These are phyloP conservation scores for Aythya baeri DNA, from an alignment of 2,113 vertebrate genomes.

Conservation along the genomic window DNA sequence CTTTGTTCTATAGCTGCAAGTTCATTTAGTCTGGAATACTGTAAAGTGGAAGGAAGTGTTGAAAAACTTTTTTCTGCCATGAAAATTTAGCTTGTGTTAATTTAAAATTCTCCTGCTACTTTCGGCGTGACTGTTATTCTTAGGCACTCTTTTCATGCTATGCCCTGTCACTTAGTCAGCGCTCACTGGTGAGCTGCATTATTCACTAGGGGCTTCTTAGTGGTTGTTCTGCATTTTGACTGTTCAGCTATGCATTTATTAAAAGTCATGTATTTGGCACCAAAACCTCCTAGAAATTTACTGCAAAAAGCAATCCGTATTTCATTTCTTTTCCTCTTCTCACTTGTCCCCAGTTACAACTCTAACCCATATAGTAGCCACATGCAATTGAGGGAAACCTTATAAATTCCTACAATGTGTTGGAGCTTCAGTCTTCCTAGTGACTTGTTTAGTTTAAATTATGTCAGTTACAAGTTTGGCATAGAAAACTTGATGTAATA, in stretches of 20 bases:
- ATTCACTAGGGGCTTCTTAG: neutral
- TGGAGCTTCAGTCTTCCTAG: conserved; percentile 30
- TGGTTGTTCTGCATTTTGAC: neutral
- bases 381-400: neutral
- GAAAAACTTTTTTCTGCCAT: neutral
- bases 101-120: neutral
- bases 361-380: neutral
- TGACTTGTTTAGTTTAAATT: conserved; percentile 47
- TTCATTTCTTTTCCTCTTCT: neutral
- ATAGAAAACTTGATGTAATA: conserved; percentile 42
- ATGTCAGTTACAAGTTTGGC: conserved; percentile 60
- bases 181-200: neutral
- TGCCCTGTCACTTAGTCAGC: neutral
- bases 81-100: neutral
- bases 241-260: conserved; percentile 37
- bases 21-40: neutral
- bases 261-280: conserved; percentile 8
- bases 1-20: neutral
- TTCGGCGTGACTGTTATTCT: neutral
- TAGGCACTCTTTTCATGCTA: neutral
- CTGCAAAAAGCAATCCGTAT: neutral
- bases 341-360: neutral
- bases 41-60: neutral
- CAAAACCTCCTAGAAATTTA: neutral
- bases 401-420: neutral